Conservation (phyloP, 1,140 invertebrate genomes). For the Drosophila chauvacae region DNA sequence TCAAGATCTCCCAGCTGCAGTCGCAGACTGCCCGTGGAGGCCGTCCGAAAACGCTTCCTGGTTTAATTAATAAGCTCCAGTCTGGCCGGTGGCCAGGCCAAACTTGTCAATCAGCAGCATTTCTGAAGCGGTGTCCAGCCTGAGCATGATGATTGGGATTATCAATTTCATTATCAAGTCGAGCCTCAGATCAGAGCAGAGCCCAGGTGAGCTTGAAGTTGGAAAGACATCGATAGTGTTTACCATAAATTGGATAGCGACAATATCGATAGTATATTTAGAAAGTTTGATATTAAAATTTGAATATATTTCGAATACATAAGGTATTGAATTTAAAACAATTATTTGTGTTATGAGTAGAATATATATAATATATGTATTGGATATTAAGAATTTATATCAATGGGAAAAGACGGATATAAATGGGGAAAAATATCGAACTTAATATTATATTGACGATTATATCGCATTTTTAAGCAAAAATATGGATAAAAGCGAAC, state of each 20-base stretch:
- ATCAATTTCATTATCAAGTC: constrained; percentile 60
- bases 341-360: too few species aligned
- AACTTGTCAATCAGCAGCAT: constrained; percentile 77
- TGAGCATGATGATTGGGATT: constrained; percentile 67
- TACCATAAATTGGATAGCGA: neutral
- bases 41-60: constrained; percentile 66
- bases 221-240: neutral
- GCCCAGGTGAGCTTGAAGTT: neutral
- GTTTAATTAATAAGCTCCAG: constrained; percentile 74
- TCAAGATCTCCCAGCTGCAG: constrained; percentile 71
- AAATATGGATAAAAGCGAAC: neutral
- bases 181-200: constrained; percentile 16
- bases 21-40: constrained; percentile 39
- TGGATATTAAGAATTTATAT: neutral
- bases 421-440: too few species aligned
- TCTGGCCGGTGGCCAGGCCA: constrained; percentile 8
- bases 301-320: neutral
- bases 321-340: neutral
- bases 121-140: constrained; percentile 42
- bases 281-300: neutral
- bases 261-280: too few species aligned
- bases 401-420: too few species aligned
- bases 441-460: neutral
- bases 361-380: neutral
- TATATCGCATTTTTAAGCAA: neutral